A percentile compares a stretch with the other conserved stretches of the same genome.
Conservation (phyloP, 2,113 vertebrate genomes). For the Hippocampus comes region DNA sequence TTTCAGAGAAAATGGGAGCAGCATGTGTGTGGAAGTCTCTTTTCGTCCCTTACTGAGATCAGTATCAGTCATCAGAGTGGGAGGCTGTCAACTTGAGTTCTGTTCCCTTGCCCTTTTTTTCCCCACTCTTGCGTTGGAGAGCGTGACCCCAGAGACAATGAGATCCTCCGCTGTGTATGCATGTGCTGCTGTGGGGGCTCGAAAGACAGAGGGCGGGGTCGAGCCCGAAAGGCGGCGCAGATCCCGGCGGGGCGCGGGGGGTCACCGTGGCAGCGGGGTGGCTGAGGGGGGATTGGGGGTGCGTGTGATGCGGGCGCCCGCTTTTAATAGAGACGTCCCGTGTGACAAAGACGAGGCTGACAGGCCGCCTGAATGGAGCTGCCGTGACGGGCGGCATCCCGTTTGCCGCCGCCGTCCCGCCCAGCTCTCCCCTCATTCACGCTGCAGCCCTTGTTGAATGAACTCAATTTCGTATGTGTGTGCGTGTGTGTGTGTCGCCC, state of each 20-base stretch:
- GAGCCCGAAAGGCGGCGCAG: slow-evolving; percentile 56
- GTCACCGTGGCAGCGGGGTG: slow-evolving; percentile 55
- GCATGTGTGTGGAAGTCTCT: background rate
- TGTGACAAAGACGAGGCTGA: slow-evolving; percentile 76
- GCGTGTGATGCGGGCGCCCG: slow-evolving; percentile 52
- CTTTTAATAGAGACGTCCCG: slow-evolving; percentile 78
- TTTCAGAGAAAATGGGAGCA: background rate
- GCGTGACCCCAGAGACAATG: slow-evolving; percentile 62
- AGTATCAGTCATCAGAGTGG: slow-evolving; percentile 15
- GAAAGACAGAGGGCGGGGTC: slow-evolving; percentile 54
- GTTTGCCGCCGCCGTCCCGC: slow-evolving; percentile 34
- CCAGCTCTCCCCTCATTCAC: slow-evolving; percentile 45
- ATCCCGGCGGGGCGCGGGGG: slow-evolving; percentile 58
- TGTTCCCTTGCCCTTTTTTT: slow-evolving; percentile 52
- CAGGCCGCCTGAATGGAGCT: slow-evolving; percentile 69
- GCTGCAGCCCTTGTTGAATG: slow-evolving; percentile 35
- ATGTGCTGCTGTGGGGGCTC: slow-evolving; percentile 20
- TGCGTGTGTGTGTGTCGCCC: slow-evolving; percentile 9
- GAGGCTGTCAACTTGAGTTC: slow-evolving; percentile 18
- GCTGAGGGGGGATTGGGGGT: slow-evolving; percentile 28
- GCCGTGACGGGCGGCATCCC: slow-evolving; percentile 40
- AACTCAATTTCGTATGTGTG: slow-evolving; percentile 42
- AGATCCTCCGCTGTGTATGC: slow-evolving; percentile 51
- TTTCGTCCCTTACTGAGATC: slow-evolving; percentile 4
- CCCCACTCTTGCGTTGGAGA: slow-evolving; percentile 25